Evolutionary conservation across 2,797 vertebrate species (phyloP), one percentile per base, ranked within the genome.

Genomic region (Rallus crepitans): DNA sequence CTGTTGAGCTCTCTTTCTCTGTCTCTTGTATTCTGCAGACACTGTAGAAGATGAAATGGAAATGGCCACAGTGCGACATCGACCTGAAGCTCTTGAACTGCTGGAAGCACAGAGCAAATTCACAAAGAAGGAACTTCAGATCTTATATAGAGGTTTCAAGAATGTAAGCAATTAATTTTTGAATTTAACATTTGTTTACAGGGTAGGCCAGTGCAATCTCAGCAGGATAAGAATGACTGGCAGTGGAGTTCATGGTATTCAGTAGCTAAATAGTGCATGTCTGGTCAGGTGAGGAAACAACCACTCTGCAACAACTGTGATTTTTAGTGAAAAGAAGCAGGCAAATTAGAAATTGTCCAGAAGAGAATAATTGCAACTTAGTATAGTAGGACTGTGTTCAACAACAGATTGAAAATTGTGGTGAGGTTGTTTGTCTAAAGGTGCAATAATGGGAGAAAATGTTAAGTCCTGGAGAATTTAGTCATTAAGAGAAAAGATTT

Each of bases 41-140:
- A 99, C 99, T 90, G 98, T 99, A 64, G 99, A 99, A 98, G 99
- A 99, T 99, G 99, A 99, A 97, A 98, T 99, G 96, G 99, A 99
- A 97, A 98, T 99, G 93, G 99, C 99, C 31, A 98, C 99, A 1
- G 99, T 99, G 82, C 99, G 99, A 91, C 99, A 99, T 97, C 99
- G 99, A 94, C 99, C 99, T 7, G 99, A 99, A 97, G 99, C 98
- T 82, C 98, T 99, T 91, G 99, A 99, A 88, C 98, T 99, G 83
- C 98, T 99, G 87, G 99, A 99, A 97, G 98, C 99, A 72, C 99
- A 99, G 98, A 99, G 99, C 50, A 99, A 98, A 78, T 99, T 99
- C 97, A 99, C 99, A 89, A 99, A 99, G 96, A 99, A 99, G 97
- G 99, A 99, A 97, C 99, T 99, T 19, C 99, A 99, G 98, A 99